Conservation (phyloP, 1,140 invertebrate genomes). For the Drosophila miranda region DNA sequence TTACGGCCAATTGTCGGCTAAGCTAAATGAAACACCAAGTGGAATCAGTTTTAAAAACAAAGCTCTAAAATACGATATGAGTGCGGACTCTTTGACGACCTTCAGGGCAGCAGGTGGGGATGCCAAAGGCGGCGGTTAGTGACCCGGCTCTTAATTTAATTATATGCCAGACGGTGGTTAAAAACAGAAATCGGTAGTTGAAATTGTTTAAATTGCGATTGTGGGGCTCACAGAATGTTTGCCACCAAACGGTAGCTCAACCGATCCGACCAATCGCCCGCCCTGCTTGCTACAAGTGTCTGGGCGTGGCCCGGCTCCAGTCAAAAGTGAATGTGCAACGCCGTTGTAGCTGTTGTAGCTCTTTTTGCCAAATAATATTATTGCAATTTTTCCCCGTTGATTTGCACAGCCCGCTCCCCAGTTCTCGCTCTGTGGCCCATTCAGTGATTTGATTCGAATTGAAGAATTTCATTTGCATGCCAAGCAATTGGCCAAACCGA, state of each 20-base stretch:
- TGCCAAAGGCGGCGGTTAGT: conserved; percentile 27
- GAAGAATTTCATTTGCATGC: conserved; percentile 66
- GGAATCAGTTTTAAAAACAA: conserved; percentile 30
- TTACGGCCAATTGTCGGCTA: conserved; percentile 39
- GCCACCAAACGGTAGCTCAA: conserved; percentile 47
- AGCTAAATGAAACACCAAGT: conserved; percentile 9
- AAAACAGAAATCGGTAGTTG: conserved; percentile 44
- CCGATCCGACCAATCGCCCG: conserved; percentile 19
- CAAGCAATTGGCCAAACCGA: conserved; percentile 39
- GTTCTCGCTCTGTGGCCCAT: conserved; percentile 24
- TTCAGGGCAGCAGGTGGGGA: conserved; percentile 53
- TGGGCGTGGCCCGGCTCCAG: conserved; percentile 54
- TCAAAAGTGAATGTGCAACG: conserved; percentile 75
- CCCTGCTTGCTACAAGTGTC: conserved; percentile 46
- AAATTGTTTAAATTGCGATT: conserved; percentile 51
- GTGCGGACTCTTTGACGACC: conserved; percentile 30
- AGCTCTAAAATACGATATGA: conserved; percentile 1
- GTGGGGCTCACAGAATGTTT: conserved; percentile 46
- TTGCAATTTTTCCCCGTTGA: conserved; percentile 51
- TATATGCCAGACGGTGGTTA: conserved; percentile 26
- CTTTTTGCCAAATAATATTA: conserved; percentile 49
- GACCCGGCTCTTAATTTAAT: conserved; percentile 57
- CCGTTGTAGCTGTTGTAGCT: conserved; percentile 23
- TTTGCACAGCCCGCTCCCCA: conserved; percentile 22
- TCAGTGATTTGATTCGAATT: conserved; percentile 45